phyloP scores from a whole-genome alignment of 92 coral and sea anemone species.

The Parazoanthus swiftii region DNA sequence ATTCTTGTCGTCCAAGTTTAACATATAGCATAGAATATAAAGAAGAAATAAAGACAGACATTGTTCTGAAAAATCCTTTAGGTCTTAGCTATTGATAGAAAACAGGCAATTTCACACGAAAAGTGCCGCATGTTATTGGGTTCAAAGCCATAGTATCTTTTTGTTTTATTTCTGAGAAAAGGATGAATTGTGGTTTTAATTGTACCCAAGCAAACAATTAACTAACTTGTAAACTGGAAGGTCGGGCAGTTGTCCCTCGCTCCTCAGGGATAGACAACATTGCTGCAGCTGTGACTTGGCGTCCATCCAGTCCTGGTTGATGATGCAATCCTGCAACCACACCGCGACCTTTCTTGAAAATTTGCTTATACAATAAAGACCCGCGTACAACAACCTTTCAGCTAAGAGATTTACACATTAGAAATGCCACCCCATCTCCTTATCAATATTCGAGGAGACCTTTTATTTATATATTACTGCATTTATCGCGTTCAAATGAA shows the following conservation, averaged over 20 bases:
- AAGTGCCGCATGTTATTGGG: no score
- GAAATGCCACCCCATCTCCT: not conserved
- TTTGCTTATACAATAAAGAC: not conserved
- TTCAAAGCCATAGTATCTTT: no score
- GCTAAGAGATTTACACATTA: not conserved
- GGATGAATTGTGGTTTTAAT: not conserved
- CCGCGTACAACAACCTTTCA: not conserved
- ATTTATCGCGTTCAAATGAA: no score
- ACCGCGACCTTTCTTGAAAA: not conserved
- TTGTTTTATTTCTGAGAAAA: no score
- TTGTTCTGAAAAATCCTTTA: no score
- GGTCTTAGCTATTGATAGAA: no score
- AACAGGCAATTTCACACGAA: no score
- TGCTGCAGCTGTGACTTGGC: slow-evolving; percentile 97
- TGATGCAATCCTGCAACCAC: slow-evolving; percentile 70
- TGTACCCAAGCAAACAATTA: not conserved
- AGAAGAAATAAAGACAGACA: no score
- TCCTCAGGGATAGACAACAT: slow-evolving; percentile 75
- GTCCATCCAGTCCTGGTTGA: slow-evolving; percentile 98
- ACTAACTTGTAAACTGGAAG: slow-evolving; percentile 92
- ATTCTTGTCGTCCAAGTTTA: no score
- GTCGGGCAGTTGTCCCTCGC: slow-evolving; percentile 66
- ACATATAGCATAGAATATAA: no score
- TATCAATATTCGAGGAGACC: not conserved
- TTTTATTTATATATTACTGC: no score